Base-by-base conservation (phyloP, 2,797 vertebrate species). In the Moxostoma hubbsi region DNA sequence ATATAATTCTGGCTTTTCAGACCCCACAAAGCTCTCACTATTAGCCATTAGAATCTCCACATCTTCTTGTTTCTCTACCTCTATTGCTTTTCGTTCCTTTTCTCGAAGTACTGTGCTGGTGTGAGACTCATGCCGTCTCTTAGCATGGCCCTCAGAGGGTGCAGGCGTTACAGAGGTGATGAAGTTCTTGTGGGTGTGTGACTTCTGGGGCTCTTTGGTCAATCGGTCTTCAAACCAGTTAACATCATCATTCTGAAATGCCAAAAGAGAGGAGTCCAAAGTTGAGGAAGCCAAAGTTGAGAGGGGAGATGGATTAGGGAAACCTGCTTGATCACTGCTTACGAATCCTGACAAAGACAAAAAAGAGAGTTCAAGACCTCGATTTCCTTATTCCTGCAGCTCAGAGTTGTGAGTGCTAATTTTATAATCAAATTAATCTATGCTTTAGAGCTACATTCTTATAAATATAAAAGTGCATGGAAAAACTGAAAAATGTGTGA, bases 341-440 rank as follows among this genome's bases (percentile, higher is more conserved):
- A 81, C 85, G 67, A 85, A 88, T n/a, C 90, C 93, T 94, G 57
- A 69, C 6, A 18, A 18, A 81, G 77, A 71, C 5, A 66, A 6
- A 51, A 10, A 63, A 6, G 43, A 43, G 6, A 73, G 4, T 18
- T 36, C 36, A 16, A 24, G 2, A 53, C 1, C n/a, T 47, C 10
- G 18, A 36, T 36, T 36, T 36, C 36, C 36, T 36, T 36, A 36
- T 36, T 36, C 36, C 4, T 36, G 36, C 36, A 36, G 36, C 36
- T 36, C 36, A 36, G 36, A 5, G 36, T 36, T 36, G 36, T 36
- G 36, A 36, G 36, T 36, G 36, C 36, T 36, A 36, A 36, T 36
- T 36, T 36, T 36, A 36, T 5, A 36, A 36, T 36, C 36, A 36
- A 36, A 36, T 5, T 4, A 36, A 36, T 36, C 36, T 36, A 36